Evolutionary conservation across 2,888 invertebrate genomes (phyloP), one percentile per base, ranked within the genome.

Genomic region (Dichetophora obliterata): DNA sequence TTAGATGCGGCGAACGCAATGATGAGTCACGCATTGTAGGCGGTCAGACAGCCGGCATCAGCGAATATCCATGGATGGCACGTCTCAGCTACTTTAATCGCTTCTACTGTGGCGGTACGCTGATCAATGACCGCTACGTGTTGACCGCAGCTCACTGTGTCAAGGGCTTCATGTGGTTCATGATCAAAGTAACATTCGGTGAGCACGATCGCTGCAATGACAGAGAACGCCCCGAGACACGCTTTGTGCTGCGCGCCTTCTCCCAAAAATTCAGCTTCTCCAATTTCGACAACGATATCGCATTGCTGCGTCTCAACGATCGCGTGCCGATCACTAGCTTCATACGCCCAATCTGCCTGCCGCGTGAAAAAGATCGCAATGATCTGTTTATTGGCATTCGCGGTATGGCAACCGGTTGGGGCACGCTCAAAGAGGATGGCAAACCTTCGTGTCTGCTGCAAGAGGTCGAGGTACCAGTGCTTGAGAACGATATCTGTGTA

Each of bases 161-260:
- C 78, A 95, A 95, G 91, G 96, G 96, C 81, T 96, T 96, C 88
- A 95, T 96, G 94, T 96, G 96, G 96, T 96, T 96, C 90, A 94
- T 96, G 95, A 95, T 96, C 87, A 95, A 95, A 89, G 95, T 95
- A 80, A 95, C 95, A 16, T 94, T 96, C 83, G 96, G 96, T 0
- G 96, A 96, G 88, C 95, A 96, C 87, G 94, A 96, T 89, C 92
- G 95, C 65, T 96, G 96, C 89, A 92, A 93, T 83, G 92, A 94
- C 72, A 93, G 93, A 59, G 89, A 89, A 65, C 91, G 93, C 68
- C 94, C 95, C 0, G 95, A 96, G 88, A 93, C 94, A 0, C 91
- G 95, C 82, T 95, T 95, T 87, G 95, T 95, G 61, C 88, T 95
- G 37, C 91, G 95, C 71, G 94, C 94, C 66, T 92, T 94, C 75